Percentiles rank a stretch among this genome's conserved stretches.
Conservation (phyloP, 2,113 vertebrate species). For the Scomber japonicus region DNA sequence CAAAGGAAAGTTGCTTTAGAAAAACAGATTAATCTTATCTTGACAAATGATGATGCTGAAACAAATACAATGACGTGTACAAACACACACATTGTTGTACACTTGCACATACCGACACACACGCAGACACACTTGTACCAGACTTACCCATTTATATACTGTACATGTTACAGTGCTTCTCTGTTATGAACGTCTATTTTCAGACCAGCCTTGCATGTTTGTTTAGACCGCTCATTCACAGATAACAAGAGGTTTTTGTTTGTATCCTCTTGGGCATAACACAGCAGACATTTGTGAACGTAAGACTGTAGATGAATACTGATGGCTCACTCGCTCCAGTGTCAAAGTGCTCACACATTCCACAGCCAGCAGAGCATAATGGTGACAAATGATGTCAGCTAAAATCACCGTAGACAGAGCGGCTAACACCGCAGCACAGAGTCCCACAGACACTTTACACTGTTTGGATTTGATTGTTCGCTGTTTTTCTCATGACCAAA, state of each 20-base stretch:
- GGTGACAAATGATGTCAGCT: constrained; percentile 70
- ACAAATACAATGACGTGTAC: not conserved
- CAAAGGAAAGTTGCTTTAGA: not conserved
- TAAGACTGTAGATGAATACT: constrained; percentile 39
- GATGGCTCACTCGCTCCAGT: constrained; percentile 43
- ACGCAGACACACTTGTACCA: not conserved
- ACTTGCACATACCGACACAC: not conserved
- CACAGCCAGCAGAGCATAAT: constrained; percentile 59
- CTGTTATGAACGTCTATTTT: constrained; percentile 42
- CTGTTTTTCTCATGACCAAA: constrained; percentile 5
- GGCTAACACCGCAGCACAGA: constrained; percentile 36
- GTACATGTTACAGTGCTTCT: constrained; percentile 20
- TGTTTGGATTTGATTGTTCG: not conserved
- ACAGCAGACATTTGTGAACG: constrained; percentile 52
- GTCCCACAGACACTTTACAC: constrained; percentile 33
- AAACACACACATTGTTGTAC: not conserved
- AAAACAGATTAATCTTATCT: not conserved
- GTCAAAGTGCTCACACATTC: constrained; percentile 58
- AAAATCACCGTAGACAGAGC: constrained; percentile 28
- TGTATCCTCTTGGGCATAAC: constrained; percentile 47
- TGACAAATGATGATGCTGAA: not conserved
- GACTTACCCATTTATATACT: constrained; percentile 16
- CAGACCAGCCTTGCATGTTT: constrained; percentile 36
- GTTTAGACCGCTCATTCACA: constrained; percentile 43
- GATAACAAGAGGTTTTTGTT: constrained; percentile 70